Conservation (phyloP, 2,888 invertebrate species). For the Rhynchonema sp. region DNA sequence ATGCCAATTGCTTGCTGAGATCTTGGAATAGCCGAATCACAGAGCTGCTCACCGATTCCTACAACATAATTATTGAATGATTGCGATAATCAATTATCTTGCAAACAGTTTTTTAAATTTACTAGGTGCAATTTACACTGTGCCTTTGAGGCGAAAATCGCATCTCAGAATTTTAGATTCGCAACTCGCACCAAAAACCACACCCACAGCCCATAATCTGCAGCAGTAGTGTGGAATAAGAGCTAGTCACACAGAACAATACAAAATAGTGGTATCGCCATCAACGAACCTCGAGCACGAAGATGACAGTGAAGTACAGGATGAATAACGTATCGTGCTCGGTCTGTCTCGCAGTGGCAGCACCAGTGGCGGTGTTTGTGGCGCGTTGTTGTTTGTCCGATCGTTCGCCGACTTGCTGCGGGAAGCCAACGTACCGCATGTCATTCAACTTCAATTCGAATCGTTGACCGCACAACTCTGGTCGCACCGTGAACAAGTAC, state of each 20-base stretch:
- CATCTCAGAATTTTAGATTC: no score
- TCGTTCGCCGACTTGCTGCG: constrained; percentile 45
- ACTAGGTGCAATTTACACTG: no score
- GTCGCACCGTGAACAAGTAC: constrained; percentile 44
- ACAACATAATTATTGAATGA: constrained; percentile 19
- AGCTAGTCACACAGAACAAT: no score
- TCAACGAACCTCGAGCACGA: constrained; percentile 31
- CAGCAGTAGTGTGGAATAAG: no score
- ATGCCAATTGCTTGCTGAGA: constrained; percentile 51
- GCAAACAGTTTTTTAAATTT: no score
- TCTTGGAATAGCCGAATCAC: constrained; percentile 84
- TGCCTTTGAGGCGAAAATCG: no score
- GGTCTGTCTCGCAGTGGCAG: background rate
- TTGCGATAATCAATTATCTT: no score
- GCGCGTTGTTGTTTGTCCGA: no score
- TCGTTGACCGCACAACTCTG: constrained; percentile 65
- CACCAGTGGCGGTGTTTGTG: no score
- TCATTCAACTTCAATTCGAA: constrained; percentile 89
- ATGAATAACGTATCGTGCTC: constrained; percentile 17
- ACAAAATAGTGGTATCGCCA: no score
- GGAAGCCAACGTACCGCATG: constrained; percentile 82
- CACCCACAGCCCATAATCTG: no score
- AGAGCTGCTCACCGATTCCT: constrained; percentile 72
- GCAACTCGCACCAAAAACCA: no score
- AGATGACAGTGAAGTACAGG: constrained; percentile 59